Evolutionary conservation across 2,797 vertebrate genomes (phyloP).

Genomic region (Sebastolobus altivelis): DNA sequence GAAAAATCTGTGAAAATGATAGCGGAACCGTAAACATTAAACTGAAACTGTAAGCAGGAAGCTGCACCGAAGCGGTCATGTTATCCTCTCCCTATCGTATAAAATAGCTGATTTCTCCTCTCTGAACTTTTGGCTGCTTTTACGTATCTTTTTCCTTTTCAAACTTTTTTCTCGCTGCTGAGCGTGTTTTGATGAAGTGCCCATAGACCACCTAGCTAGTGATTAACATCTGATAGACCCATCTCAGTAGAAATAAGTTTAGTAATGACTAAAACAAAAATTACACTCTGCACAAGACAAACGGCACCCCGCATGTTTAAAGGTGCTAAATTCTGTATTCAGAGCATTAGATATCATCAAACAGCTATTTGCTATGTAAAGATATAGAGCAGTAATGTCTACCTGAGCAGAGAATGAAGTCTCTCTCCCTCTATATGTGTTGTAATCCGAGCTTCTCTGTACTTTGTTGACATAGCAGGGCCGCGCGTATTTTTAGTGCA

Average conservation of each 20-base stretch:
- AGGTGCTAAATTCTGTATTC: no score
- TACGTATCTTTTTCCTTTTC: neutral
- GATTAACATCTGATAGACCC: neutral
- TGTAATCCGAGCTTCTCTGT: no score
- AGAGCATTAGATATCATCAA: no score
- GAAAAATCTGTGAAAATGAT: neutral
- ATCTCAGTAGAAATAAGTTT: neutral
- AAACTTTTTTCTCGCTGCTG: neutral
- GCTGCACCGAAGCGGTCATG: accelerated
- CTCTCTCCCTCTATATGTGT: no score
- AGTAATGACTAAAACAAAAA: constrained; percentile 1
- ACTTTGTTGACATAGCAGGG: no score
- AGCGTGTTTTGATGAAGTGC: neutral
- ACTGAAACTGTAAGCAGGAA: neutral
- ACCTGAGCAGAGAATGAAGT: no score
- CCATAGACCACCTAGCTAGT: neutral
- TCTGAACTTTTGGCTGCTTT: neutral
- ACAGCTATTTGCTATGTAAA: no score
- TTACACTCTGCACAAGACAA: neutral
- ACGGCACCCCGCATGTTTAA: no score
- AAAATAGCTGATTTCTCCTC: neutral
- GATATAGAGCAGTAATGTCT: no score
- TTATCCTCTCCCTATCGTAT: neutral
- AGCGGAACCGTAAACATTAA: neutral
- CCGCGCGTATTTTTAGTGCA: no score